phyloP scores from a whole-genome alignment of 1,140 invertebrate species.

The Bombus balteatus region DNA sequence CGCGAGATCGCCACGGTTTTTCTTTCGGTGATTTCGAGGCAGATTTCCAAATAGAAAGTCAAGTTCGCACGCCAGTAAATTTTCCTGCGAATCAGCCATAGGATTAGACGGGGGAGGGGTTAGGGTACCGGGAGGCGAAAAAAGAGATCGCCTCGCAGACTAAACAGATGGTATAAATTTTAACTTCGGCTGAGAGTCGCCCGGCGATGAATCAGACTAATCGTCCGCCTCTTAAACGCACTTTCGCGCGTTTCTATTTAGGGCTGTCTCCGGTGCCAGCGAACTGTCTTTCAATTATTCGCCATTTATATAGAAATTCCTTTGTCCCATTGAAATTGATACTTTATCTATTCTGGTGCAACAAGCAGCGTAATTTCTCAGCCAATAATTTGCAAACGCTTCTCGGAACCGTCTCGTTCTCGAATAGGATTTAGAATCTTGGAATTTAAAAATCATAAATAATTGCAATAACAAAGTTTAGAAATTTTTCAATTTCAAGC shows the following conservation, averaged over 20 bases:
- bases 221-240: conserved; percentile 48
- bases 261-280: background rate
- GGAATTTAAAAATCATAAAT: too few relatives aligned
- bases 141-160: conserved; percentile 56
- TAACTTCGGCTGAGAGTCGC: conserved; percentile 41
- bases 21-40: background rate
- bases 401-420: too few relatives aligned
- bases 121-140: conserved; percentile 12
- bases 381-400: background rate
- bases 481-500: background rate
- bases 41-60: background rate
- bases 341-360: conserved; percentile 13
- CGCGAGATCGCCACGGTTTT: background rate
- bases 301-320: conserved; percentile 32
- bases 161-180: conserved; percentile 66
- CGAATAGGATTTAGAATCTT: too few relatives aligned
- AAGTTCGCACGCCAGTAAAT: conserved; percentile 14
- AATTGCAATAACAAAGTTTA: too few relatives aligned
- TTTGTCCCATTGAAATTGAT: conserved; percentile 2
- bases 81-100: conserved; percentile 45
- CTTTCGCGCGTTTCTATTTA: conserved; percentile 45
- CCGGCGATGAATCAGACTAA: conserved; percentile 63
- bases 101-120: conserved; percentile 48
- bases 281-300: conserved; percentile 27
- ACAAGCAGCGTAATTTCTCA: background rate